These are phyloP conservation scores for Homarus gammarus DNA, from an alignment of 2,888 invertebrate species.

Conservation along the genomic window DNA sequence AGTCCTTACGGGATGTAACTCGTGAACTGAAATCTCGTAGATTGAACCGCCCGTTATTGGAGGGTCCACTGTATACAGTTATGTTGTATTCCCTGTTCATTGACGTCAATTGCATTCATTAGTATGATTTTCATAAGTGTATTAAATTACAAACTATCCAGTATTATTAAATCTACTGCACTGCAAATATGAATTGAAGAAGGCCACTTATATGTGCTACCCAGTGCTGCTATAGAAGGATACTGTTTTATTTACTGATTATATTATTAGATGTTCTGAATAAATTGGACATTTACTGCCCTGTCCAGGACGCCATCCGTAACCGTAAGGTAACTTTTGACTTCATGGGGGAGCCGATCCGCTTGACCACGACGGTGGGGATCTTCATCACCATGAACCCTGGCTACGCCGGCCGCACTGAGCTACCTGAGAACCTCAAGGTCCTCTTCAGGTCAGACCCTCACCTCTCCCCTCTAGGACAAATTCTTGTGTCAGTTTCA, in stretches of 20 bases:
- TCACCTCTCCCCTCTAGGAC: background rate
- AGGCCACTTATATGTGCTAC: background rate
- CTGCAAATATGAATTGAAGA: background rate
- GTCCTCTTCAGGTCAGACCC: constrained; percentile 80
- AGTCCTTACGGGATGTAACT: too few relatives aligned
- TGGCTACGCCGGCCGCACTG: constrained; percentile 96
- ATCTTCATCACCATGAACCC: constrained; percentile 99
- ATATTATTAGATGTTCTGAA: background rate
- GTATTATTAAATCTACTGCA: background rate
- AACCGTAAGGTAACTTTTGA: constrained; percentile 93
- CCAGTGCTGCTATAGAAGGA: too few relatives aligned
- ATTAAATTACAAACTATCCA: too few relatives aligned
- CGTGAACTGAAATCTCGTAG: too few relatives aligned
- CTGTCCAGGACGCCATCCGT: constrained; percentile 88
- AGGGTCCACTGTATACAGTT: too few relatives aligned
- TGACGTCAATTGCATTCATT: too few relatives aligned
- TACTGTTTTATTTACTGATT: too few relatives aligned
- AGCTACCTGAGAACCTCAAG: constrained; percentile 88
- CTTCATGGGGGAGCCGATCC: constrained; percentile 96
- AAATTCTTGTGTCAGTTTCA: too few relatives aligned
- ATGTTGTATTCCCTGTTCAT: too few relatives aligned
- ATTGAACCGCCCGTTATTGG: too few relatives aligned
- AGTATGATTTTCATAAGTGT: too few relatives aligned
- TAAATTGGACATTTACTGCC: background rate
- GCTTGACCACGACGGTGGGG: constrained; percentile 91